Percentiles rank a stretch among this genome's conserved stretches.
phyloP scores from a whole-genome alignment of 2,888 invertebrate species.

The Didymodactylos carnosus region DNA sequence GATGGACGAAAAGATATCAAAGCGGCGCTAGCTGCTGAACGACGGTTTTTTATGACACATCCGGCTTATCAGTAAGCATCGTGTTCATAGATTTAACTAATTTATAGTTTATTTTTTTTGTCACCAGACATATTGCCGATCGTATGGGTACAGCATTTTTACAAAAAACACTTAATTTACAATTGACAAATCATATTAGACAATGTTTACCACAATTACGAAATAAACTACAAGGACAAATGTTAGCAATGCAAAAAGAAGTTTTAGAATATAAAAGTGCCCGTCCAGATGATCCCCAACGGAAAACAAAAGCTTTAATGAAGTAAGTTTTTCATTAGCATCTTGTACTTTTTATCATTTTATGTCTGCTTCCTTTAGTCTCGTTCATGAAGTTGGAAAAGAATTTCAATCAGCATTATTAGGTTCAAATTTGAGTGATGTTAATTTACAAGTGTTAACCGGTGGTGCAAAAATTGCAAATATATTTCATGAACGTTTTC shows the following conservation, averaged over 20 bases:
- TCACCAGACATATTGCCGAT: conserved; percentile 91
- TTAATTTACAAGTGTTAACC: conserved; percentile 85
- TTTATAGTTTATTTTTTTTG: conserved; percentile 65
- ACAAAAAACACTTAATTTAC: conserved; percentile 86
- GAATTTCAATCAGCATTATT: conserved; percentile 97
- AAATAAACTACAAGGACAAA: conserved; percentile 86
- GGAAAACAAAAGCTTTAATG: conserved; percentile 10
- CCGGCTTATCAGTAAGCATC: conserved; percentile 78
- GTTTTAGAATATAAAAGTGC: conserved; percentile 98
- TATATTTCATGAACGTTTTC: conserved; percentile 93
- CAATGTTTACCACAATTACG: conserved; percentile 83
- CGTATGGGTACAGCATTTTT: conserved; percentile 88
- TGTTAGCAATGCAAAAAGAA: conserved; percentile 83
- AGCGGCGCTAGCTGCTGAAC: conserved; percentile 44
- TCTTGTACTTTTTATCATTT: too few relatives aligned
- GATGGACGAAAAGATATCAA: background rate
- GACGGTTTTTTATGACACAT: conserved; percentile 93
- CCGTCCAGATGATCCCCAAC: conserved; percentile 90
- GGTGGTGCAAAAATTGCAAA: conserved; percentile 98
- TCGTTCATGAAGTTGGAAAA: conserved; percentile 89
- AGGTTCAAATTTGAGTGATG: conserved; percentile 74
- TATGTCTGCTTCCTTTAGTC: conserved; percentile 48
- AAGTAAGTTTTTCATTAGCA: too few relatives aligned
- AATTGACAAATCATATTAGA: conserved; percentile 93
- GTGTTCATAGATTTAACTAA: background rate